These are phyloP conservation scores for Chiloscyllium punctatum DNA, from an alignment of 2,797 vertebrate genomes.

Conservation along the genomic window DNA sequence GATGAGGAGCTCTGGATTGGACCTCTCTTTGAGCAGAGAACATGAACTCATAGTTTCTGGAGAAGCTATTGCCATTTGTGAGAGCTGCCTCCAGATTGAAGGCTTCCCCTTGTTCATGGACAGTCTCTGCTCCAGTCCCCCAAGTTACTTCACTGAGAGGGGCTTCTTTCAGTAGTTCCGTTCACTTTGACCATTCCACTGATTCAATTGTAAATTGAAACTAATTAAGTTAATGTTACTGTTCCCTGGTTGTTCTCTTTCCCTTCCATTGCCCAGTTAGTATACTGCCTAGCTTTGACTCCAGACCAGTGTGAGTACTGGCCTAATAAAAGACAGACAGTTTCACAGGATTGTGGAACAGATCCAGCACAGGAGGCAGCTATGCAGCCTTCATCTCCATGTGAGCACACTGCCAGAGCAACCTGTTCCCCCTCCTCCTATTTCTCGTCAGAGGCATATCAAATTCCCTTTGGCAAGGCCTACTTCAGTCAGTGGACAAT, in stretches of 20 bases:
- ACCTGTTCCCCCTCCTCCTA: too few species aligned
- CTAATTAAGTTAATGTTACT: not conserved
- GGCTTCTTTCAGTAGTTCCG: not conserved
- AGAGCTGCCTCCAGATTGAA: not conserved
- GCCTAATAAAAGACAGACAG: not conserved
- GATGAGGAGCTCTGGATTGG: too few species aligned
- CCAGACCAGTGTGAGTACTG: too few species aligned
- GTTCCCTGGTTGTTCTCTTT: not conserved
- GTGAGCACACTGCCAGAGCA: too few species aligned
- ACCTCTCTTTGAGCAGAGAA: too few species aligned
- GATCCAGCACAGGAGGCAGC: too few species aligned
- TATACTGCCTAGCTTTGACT: too few species aligned
- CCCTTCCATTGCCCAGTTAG: not conserved
- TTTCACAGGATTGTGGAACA: too few species aligned
- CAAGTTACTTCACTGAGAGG: not conserved
- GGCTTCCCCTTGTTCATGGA: not conserved
- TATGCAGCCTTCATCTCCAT: too few species aligned
- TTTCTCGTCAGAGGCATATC: not conserved
- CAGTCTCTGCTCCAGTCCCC: not conserved
- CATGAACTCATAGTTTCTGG: too few species aligned
- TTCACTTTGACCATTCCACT: not conserved
- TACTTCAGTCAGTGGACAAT: not conserved
- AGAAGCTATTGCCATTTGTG: not conserved
- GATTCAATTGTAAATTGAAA: too few species aligned
- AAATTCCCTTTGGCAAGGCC: not conserved